phyloP scores from a whole-genome alignment of 37 sponge, comb jelly and placozoan genomes.

The Oopsacas minuta region DNA sequence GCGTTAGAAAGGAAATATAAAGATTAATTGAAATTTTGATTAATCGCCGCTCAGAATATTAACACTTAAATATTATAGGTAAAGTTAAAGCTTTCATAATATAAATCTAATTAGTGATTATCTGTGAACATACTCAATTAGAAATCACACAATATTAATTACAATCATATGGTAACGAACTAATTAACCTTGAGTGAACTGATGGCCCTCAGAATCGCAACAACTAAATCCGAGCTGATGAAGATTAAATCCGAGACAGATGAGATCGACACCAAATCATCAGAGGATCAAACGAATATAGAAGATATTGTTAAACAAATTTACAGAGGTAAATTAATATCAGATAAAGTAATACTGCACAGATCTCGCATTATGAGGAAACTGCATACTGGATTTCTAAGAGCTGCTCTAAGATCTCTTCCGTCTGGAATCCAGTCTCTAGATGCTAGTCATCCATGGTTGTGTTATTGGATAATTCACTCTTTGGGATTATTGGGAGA shows the following conservation, averaged over 20 bases:
- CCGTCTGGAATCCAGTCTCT: constrained; percentile 45
- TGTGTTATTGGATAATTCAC: constrained; percentile 90
- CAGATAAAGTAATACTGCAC: not conserved
- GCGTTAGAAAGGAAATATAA: too few relatives aligned
- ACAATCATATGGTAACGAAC: too few relatives aligned
- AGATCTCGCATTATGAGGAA: not conserved
- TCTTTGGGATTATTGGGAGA: constrained; percentile 53
- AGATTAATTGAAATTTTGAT: too few relatives aligned
- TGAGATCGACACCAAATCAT: constrained; percentile 26
- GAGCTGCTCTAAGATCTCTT: constrained; percentile 6
- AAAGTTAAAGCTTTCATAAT: too few relatives aligned
- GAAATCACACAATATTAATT: too few relatives aligned
- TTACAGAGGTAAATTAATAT: constrained; percentile 12
- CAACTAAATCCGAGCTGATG: not conserved
- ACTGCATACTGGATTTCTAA: constrained; percentile 20
- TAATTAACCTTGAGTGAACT: not conserved
- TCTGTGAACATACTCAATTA: too few relatives aligned
- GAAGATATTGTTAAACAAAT: constrained; percentile 27
- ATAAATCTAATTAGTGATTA: too few relatives aligned
- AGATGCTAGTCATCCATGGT: constrained; percentile 96
- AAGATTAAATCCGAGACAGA: not conserved
- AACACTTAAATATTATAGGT: too few relatives aligned
- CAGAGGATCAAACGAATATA: constrained; percentile 24
- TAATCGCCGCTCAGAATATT: too few relatives aligned
- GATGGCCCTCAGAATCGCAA: not conserved